Base-by-base conservation (phyloP, 2,888 invertebrate species). In the Leptura quadrifasciata region DNA sequence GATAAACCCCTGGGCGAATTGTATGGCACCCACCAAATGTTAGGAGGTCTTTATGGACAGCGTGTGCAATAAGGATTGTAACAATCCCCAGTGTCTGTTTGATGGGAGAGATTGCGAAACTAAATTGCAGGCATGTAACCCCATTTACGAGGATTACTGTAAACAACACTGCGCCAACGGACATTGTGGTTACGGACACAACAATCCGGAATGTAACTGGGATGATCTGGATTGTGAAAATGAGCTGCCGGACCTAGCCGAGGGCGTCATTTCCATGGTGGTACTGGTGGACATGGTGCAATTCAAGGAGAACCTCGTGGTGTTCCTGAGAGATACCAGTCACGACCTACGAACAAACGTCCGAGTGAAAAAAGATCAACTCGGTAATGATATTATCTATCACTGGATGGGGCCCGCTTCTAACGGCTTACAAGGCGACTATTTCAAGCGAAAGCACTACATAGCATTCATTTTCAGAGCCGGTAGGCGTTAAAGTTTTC, bases 131-230 rank as follows among this genome's bases (percentile, higher is more conserved):
- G 94, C 94, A 12, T 97, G 97, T 90, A 96, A 97, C 86, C 96
- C 97, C 0, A 94, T 95, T 35, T 98, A 97, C 86, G 97, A 98
- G 80, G 95, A 95, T 0, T 98, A 97, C 87, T 99, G 98, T 85
- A 94, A 95, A 84, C 94, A 95, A 83, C 96, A 98, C 86, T 98
- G 98, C 85, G 97, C 95, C 2, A 97, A 99, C 86, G 98, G 98
- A 0, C 91, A 95, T 81, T 99, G 99, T 86, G 98, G 99, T 88
- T 94, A 96, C 79, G 97, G 97, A 0, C 99, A 99, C 88, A 98
- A 99, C 89, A 97, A 95, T 84, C 96, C 95, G 4, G 98, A 97
- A 85, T 99, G 99, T 89, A 97, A 97, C 86, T 99, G 98, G 97
- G 99, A 99, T 85, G 99, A 99, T 0, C 90, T 98, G 75, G 99